phyloP scores from a whole-genome alignment of 2,113 vertebrate genomes.

The Bambusicola thoracicus region DNA sequence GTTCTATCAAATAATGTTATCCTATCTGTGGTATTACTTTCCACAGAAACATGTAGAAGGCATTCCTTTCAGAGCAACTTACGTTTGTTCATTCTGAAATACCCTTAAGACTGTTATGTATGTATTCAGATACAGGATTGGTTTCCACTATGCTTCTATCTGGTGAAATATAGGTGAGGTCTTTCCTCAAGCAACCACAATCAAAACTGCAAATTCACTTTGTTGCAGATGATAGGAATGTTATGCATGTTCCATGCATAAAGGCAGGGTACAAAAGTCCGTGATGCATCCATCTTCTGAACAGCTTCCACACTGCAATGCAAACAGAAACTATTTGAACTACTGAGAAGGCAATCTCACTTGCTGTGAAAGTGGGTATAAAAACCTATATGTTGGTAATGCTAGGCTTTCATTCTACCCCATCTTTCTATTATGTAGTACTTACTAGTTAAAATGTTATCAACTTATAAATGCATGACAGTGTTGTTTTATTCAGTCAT shows the following conservation, averaged over 20 bases:
- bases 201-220: background rate
- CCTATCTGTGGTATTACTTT: background rate
- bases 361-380: background rate
- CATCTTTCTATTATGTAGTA: background rate
- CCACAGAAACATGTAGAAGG: background rate
- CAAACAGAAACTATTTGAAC: background rate
- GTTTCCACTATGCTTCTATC: background rate
- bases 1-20: background rate
- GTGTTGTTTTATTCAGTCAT: background rate
- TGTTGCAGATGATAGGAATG: background rate
- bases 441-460: background rate
- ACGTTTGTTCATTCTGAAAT: background rate
- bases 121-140: background rate
- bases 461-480: background rate
- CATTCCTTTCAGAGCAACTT: background rate
- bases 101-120: background rate
- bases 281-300: background rate
- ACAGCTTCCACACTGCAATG: background rate
- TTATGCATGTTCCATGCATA: background rate
- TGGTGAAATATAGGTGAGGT: background rate
- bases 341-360: background rate
- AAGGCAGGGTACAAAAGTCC: background rate
- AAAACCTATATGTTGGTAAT: background rate
- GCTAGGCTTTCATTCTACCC: background rate
- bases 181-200: background rate